phyloP scores from a whole-genome alignment of 2,888 invertebrate species.

The Mythimna pallens region DNA sequence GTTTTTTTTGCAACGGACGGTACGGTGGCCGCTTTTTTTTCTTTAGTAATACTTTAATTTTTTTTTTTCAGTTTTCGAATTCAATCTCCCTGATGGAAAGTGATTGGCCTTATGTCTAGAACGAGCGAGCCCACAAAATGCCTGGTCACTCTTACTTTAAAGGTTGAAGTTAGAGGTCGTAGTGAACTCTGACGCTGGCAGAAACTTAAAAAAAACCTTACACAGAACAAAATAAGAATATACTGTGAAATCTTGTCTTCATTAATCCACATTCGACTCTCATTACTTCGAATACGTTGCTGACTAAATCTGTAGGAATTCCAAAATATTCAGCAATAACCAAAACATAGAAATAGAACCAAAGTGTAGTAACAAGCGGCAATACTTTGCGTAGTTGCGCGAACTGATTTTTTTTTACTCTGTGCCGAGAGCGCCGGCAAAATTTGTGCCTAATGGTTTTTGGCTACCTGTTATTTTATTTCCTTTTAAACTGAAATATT shows the following conservation, averaged over 20 bases:
- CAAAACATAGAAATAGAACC: slow-evolving; percentile 46
- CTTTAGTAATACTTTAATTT: no score
- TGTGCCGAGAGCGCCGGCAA: not conserved
- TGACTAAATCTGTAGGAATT: slow-evolving; percentile 43
- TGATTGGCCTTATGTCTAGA: no score
- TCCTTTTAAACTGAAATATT: slow-evolving; percentile 25
- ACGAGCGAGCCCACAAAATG: no score
- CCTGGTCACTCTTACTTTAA: no score
- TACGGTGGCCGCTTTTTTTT: not conserved
- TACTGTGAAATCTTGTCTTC: slow-evolving; percentile 26
- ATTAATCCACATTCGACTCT: slow-evolving; percentile 19
- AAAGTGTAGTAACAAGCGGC: slow-evolving; percentile 23
- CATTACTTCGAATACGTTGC: slow-evolving; percentile 25
- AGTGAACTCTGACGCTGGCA: no score
- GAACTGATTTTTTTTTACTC: slow-evolving; percentile 37
- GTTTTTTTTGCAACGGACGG: not conserved
- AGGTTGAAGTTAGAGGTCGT: no score
- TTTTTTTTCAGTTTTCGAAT: no score
- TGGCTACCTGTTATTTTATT: slow-evolving; percentile 42
- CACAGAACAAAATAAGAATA: slow-evolving; percentile 15
- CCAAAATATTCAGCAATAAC: slow-evolving; percentile 37
- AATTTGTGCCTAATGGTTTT: slow-evolving; percentile 48
- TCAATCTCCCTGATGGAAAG: no score
- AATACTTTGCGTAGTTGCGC: slow-evolving; percentile 19
- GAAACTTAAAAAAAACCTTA: no score